Evolutionary conservation across 2,113 vertebrate species (phyloP), one percentile per base, ranked within the genome.

Genomic region (Apodemus speciosus): DNA sequence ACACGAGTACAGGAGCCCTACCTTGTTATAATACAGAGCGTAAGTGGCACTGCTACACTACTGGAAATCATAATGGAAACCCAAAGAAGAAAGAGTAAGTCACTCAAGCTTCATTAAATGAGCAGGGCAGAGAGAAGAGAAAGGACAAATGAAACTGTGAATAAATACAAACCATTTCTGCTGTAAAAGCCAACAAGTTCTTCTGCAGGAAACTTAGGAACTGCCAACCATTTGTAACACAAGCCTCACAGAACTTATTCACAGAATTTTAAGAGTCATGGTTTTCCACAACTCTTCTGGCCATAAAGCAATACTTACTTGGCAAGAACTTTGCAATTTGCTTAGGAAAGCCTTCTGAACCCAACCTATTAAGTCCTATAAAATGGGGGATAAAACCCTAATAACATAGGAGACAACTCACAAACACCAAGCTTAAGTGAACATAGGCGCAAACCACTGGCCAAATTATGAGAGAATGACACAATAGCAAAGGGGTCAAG

Each of bases 211-310:
- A 92, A 88, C 18, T 64, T 94, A 93, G n/a, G 30, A 92, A 20
- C 60, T 7, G 43, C 51, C 49, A 96, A 90, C 32, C 58, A 95
- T 53, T 75, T 95, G 40, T 90, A 96, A 97, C 90, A 94, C 89
- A 92, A 95, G 49, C 35, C 83, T 95, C 40, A 92, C 21, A 93
- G 38, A 95, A 95, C 86, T 94, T 69, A 95, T 62, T 56, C 76
- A 92, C 10, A 68, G 60, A 97, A 94, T 81, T 85, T 81, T 77
- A 95, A 95, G 64, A 92, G 27, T 94, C 66, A 84, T 3, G 1
- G 51, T 83, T 96, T 97, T 95, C 80, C 86, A 88, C 35, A 95
- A 91, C 16, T 95, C 72, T 93, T 92, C 75, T 77, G 60, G 73
- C 71, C 85, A 64, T 16, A 90, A 30, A 94, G n/a, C 46, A 94